Base-by-base conservation (phyloP, 1,140 invertebrate species). In the Trichoplusia ni region DNA sequence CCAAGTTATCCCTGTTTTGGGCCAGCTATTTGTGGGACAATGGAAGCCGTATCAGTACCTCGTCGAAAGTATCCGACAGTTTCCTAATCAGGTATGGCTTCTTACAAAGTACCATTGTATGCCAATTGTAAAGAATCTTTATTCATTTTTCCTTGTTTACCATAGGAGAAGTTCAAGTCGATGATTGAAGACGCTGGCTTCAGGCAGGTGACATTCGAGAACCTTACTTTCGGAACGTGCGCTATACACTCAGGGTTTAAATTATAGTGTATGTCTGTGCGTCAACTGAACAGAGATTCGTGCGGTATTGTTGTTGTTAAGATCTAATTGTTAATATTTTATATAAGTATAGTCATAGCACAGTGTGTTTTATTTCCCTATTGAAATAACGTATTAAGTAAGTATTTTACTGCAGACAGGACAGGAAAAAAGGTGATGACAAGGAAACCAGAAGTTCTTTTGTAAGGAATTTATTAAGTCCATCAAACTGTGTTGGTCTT, bases 31-130 rank as follows among this genome's bases (percentile, higher is more conserved):
- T 31, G 96, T 97, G n/a, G 95, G 96, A 1, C 96, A 99, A 90
- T 99, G 97, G 96, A 94, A 98, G 72, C 95, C 98, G 8, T 99
- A 99, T 91, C 96, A 99, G 85, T 99, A 99, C 90, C 92, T 99
- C 21, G 98, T 99, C 0, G 98, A 99, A 90, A 99, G 98, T 91
- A 99, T 99, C 66, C 91, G 98, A 54, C 95, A 96, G 79, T 99
- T 99, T 91, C 99, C 98, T n/a, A 94, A 96, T 77, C 96, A 97
- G 92, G 95, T 95, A 86, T 8, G 9, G 3, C 3, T n/a, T 16
- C 13, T 14, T 38, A 38, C 35, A 54, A 23, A 56, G 46, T 18
- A 2, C 18, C 29, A 27, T 9, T 64, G 35, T 54, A 27, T 27
- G 7, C 7, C 3, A 3, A 3, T 27, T 27, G 25, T 27, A 4